phyloP scores from a whole-genome alignment of 2,113 vertebrate genomes.

The Corynorhinus townsendii region DNA sequence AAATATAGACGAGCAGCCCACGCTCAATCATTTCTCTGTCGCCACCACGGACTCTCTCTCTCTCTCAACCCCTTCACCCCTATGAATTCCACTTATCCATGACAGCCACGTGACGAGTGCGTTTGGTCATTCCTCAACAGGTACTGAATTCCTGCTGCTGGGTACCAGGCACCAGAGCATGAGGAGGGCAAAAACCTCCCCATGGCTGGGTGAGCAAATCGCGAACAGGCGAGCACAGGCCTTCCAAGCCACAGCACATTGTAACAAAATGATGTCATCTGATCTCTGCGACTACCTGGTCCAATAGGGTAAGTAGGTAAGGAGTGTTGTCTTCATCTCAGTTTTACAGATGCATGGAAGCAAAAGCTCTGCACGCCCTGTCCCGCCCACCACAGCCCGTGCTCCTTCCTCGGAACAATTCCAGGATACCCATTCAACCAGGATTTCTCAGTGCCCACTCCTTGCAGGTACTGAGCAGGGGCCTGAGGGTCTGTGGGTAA shows the following conservation, averaged over 20 bases:
- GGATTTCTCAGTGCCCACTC: not conserved
- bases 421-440: not conserved
- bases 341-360: not conserved
- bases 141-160: too few relatives aligned
- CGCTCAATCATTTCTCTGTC: not conserved
- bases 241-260: too few relatives aligned
- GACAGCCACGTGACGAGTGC: accelerated
- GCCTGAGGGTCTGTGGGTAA: not conserved
- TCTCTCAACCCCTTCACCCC: too few relatives aligned
- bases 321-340: not conserved
- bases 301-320: not conserved
- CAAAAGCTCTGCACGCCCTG: not conserved
- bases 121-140: not conserved
- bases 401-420: not conserved
- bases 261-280: not conserved
- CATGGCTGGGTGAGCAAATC: accelerated
- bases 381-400: not conserved
- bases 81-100: not conserved
- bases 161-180: not conserved
- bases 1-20: not conserved
- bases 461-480: not conserved
- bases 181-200: not conserved
- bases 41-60: accelerated
- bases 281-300: not conserved
- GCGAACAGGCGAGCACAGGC: accelerated